Evolutionary conservation across 1,140 invertebrate genomes (phyloP), one percentile per base, ranked within the genome.

Genomic region (Magallana gigas): DNA sequence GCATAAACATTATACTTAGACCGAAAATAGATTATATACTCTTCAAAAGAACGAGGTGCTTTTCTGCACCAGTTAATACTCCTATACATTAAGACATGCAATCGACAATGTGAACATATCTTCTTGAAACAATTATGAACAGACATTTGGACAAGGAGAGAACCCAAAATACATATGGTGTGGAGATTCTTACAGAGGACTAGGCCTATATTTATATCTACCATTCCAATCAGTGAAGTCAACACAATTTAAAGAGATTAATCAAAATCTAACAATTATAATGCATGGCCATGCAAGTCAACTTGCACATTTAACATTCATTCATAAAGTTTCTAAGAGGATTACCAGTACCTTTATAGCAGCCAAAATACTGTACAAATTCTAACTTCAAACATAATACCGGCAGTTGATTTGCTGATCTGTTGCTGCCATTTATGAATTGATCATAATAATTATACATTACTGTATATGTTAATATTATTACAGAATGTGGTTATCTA

Each of bases 61-160:
- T 76, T 76, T 76, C 68, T 76, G 68, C 68, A 76, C 68, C 68
- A 76, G 68, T 29, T 29, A 76, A 76, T 29, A 76, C 68, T 29
- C 68, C 36, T 76, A 4, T 48, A 48, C 9, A 76, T 12, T 12
- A 76, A 76, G 68, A 76, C 68, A 76, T 29, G 23, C 16, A 64
- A 64, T 64, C 60, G 5, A 7, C 60, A 29, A 12, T 29, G 18
- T 29, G 23, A 76, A 76, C 68, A 76, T 76, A 76, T 29, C 68
- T 76, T 76, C 8, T 29, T 18, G 29, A 12, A 8, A 64, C 23
- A 76, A 76, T 29, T 29, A 76, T 62, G 60, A 12, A 62, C 60
- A 76, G 68, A 36, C 23, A 29, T 23, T 76, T 23, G 23, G 23
- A 76, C 9, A 76, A 29, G 18, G 60, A 14, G 68, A 29, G 68